Evolutionary conservation across 2,113 vertebrate genomes (phyloP), one percentile per base, ranked within the genome.

Genomic region (Hiodon alosoides): DNA sequence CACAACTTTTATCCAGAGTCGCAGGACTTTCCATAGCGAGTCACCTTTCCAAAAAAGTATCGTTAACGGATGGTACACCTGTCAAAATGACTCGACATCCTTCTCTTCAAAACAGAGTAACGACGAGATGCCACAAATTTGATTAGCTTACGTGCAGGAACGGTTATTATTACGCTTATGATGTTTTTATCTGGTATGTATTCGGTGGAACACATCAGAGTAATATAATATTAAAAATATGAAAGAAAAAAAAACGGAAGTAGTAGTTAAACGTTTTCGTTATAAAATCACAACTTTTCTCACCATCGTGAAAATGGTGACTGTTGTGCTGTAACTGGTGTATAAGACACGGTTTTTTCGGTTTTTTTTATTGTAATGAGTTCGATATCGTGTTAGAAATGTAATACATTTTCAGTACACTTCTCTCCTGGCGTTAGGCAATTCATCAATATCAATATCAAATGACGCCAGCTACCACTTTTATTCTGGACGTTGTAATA

Each of bases 41-140:
- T 85, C 90, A 2, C 82, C 87, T 79, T 91, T 91, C 71, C 89
- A 91, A 82, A 92, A 90, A 74, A 89, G 88, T 59, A 76, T 91
- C 4, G 90, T 91, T 7, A 91, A 91, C 54, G 91, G 91, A 74
- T 92, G 91, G 91, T 92, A 92, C 83, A 92, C 91, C n/a, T 91
- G 91, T 74, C 90, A 91, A 79, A 86, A 81, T 59, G 87, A 86
- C 69, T 85, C 89, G 81, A 88, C 91, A 82, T 82, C 86, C 0
- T 90, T 90, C 79, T 83, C 84, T 72, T 75, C 88, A 77, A 89
- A 91, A 79, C 86, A 87, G 7, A 89, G 88, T 72, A 87, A 81
- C 59, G 86, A 83, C 60, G 78, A 83, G 82, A 84, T 89, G 83
- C 84, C 83, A 55, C 84, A 84, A 71, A 78, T 85, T 13, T 86